Evolutionary conservation across 2,888 invertebrate genomes (phyloP).

Genomic region (Tenthredo scrophulariae): DNA sequence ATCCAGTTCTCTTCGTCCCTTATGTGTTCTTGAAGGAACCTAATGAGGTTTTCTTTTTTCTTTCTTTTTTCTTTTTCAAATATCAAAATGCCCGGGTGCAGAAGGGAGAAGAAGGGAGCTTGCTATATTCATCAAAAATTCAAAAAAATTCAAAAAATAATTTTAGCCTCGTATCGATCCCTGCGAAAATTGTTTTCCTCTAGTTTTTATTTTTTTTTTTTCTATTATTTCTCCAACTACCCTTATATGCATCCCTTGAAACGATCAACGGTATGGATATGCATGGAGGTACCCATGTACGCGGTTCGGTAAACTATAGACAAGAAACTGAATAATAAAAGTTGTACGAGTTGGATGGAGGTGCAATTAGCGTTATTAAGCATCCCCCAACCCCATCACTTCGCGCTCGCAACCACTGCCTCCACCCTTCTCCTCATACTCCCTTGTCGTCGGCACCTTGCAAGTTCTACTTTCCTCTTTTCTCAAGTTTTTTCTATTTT

Average conservation of each 20-base stretch:
- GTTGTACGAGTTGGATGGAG: slow-evolving; percentile 56
- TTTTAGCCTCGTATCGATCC: too few species aligned
- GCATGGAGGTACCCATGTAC: neutral
- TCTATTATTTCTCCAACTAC: neutral
- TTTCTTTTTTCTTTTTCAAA: too few species aligned
- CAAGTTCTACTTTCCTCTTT: neutral
- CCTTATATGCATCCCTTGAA: neutral
- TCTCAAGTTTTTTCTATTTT: neutral
- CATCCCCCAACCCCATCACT: slow-evolving; percentile 49
- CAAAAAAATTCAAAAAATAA: too few species aligned
- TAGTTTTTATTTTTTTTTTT: neutral
- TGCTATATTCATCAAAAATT: too few species aligned
- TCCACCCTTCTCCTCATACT: neutral
- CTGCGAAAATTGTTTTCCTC: too few species aligned
- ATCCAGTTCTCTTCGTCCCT: neutral
- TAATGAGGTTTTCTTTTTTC: too few species aligned
- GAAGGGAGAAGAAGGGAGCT: too few species aligned
- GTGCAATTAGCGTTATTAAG: slow-evolving; percentile 66
- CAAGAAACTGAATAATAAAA: slow-evolving; percentile 60
- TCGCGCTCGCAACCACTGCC: neutral
- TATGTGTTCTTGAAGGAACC: neutral
- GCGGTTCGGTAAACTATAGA: neutral
- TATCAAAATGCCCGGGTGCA: too few species aligned
- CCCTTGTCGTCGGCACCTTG: slow-evolving; percentile 7
- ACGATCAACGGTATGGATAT: neutral